Base-by-base conservation (phyloP, 2,113 vertebrate genomes). In the Piaya cayana region DNA sequence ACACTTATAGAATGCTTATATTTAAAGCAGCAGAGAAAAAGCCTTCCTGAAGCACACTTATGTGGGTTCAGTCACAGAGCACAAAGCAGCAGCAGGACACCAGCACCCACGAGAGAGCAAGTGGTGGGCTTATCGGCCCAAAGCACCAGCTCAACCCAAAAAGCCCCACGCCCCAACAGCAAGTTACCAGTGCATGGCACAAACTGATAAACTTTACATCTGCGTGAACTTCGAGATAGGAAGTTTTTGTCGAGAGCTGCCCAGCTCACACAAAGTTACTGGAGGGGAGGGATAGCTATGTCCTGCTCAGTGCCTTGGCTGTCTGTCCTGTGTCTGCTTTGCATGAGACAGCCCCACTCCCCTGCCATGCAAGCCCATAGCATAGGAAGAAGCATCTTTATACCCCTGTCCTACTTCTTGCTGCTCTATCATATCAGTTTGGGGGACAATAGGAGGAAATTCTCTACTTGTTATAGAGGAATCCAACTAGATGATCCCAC, bases 401-500 rank as follows among this genome's bases (percentile, higher is more conserved):
- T 5, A 11, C 0, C 2, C 25, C 37, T 11, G 7, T 2, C n/a
- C 74, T 69, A 8, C 30, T 26, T 58, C 30, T 39, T 76, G 34
- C 62, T 64, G 65, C 65, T 49, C 26, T 19, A 13, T n/a, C 30
- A 4, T 49, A 36, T 68, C 49, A 81, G 19, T 65, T 75, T 0
- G 53, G 21, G 7, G 2, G 13, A 42, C 27, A 3, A 43, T 2
- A 39, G 59, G 53, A 75, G 64, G 62, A 84, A 92, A 91, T 69
- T 55, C 82, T 88, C 91, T 36, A 59, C 42, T 60, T 21, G 12
- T 37, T 82, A 16, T 1, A 68, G 26, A 60, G 52, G 34, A 88
- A 74, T 75, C 65, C 49, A 47, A 68, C 30, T 45, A 88, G 96
- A 92, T 93, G 86, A 96, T 88, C 80, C 82, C 60, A 56, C 68